Conservation (phyloP, 1,140 invertebrate species). For the Neodiprion virginianus region DNA sequence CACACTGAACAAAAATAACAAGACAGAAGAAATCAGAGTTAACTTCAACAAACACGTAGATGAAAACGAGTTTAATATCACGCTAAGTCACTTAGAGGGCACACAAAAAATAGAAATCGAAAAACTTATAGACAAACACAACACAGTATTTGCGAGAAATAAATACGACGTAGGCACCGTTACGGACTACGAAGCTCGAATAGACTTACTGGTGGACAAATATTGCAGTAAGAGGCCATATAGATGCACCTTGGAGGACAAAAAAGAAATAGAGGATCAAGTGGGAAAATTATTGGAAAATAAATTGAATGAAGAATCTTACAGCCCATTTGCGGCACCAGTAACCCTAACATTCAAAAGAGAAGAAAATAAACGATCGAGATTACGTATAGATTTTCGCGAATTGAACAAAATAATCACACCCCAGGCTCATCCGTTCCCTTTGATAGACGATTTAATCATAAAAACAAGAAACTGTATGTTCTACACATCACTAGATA, state of each 20-base stretch:
- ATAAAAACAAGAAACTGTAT: constrained; percentile 35
- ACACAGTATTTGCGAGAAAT: constrained; percentile 36
- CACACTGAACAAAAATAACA: constrained; percentile 25
- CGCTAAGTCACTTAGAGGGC: constrained; percentile 34
- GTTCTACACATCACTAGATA: constrained; percentile 34
- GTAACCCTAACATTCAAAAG: constrained; percentile 43
- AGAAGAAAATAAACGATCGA: constrained; percentile 35
- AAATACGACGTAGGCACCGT: constrained; percentile 35
- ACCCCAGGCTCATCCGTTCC: constrained; percentile 36
- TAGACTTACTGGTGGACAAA: constrained; percentile 36
- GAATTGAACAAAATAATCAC: constrained; percentile 41
- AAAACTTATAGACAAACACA: constrained; percentile 34
- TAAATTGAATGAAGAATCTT: constrained; percentile 40
- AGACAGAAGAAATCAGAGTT: constrained; percentile 3
- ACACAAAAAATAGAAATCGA: constrained; percentile 35
- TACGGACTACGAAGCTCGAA: constrained; percentile 37
- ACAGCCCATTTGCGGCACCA: constrained; percentile 38
- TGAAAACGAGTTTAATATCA: constrained; percentile 33
- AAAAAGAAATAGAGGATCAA: constrained; percentile 42
- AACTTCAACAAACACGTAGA: constrained; percentile 46
- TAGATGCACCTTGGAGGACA: constrained; percentile 36
- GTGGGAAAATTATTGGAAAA: constrained; percentile 36
- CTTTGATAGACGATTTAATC: constrained; percentile 35
- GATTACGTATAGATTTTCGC: constrained; percentile 49
- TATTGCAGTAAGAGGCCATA: constrained; percentile 41